These are phyloP conservation scores for Gymnosoma rotundatum DNA, from an alignment of 2,888 invertebrate genomes.

Conservation along the genomic window DNA sequence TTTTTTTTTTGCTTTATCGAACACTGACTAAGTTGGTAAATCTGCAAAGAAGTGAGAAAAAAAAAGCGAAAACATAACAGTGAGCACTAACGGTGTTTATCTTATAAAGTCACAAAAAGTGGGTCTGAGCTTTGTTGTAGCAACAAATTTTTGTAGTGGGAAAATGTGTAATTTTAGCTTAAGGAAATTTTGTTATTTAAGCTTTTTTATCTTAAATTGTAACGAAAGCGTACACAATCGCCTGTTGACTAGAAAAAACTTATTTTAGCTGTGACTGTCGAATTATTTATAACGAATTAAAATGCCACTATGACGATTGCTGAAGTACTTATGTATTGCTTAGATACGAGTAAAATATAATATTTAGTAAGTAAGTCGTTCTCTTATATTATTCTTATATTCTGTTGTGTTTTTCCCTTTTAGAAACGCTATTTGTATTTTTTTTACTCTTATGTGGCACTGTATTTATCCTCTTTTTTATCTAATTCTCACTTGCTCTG, in stretches of 20 bases:
- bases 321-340: too few species aligned
- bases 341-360: too few species aligned
- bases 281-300: neutral
- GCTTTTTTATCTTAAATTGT: slow-evolving; percentile 63
- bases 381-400: too few species aligned
- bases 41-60: slow-evolving; percentile 58
- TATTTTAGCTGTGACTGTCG: neutral
- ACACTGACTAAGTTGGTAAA: slow-evolving; percentile 61
- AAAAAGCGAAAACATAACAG: slow-evolving; percentile 6
- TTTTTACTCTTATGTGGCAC: too few species aligned
- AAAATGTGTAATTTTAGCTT: slow-evolving; percentile 79
- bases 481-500: too few species aligned
- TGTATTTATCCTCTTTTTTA: too few species aligned
- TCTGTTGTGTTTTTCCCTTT: too few species aligned
- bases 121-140: slow-evolving; percentile 32
- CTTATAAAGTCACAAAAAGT: slow-evolving; percentile 52
- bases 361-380: too few species aligned
- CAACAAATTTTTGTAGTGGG: slow-evolving; percentile 73
- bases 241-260: slow-evolving; percentile 60
- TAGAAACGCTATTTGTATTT: too few species aligned
- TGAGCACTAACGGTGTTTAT: slow-evolving; percentile 46
- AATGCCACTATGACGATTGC: neutral
- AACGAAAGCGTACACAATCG: slow-evolving; percentile 58
- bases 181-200: slow-evolving; percentile 24
- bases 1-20: slow-evolving; percentile 8